Evolutionary conservation across 1,140 invertebrate genomes (phyloP), one percentile per base, ranked within the genome.

Genomic region (Orius insidiosus): DNA sequence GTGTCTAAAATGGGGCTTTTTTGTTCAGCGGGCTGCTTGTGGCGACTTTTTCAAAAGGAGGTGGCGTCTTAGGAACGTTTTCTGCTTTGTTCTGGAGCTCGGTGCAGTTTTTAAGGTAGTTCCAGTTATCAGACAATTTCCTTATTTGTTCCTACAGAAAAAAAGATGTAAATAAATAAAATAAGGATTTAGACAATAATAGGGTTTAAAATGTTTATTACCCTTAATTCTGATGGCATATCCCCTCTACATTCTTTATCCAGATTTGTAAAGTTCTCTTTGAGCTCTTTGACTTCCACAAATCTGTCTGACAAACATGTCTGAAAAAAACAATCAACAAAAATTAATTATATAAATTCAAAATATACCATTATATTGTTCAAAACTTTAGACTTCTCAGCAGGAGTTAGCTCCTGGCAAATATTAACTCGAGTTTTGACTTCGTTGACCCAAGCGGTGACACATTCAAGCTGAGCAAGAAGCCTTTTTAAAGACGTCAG

Each of bases 211-310:
- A 6, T 41, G 36, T 40, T 30, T 37, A 54, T 56, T 58, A 70
- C 74, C 50, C 72, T 66, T 50, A 78, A 55, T 56, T 75, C 70
- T 0, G 64, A 53, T 14, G 71, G 74, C 53, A 66, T 66, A 5
- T 70, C 72, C 9, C 62, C 68, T 54, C 65, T 63, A 52, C 75
- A 71, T 49, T 73, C 69, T 52, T 71, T 70, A 51, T 72, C 75
- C 46, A 78, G 59, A 59, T 77, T 76, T 33, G 69, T 76, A 59
- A 72, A 78, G 62, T 78, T 77, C 59, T 76, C 72, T 13, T 78
- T 56, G 6, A 76, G 68, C 52, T 77, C 75, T 53, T 72, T 70
- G 2, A 78, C 69, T 59, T 76, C 74, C 48, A 68, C 63, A 56
- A 74, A 70, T 16, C 68, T 69, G 56, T 76, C 73, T 47, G 60